Evolutionary conservation across 2,113 vertebrate species (phyloP), one percentile per base, ranked within the genome.

Genomic region (Grallaria varia): DNA sequence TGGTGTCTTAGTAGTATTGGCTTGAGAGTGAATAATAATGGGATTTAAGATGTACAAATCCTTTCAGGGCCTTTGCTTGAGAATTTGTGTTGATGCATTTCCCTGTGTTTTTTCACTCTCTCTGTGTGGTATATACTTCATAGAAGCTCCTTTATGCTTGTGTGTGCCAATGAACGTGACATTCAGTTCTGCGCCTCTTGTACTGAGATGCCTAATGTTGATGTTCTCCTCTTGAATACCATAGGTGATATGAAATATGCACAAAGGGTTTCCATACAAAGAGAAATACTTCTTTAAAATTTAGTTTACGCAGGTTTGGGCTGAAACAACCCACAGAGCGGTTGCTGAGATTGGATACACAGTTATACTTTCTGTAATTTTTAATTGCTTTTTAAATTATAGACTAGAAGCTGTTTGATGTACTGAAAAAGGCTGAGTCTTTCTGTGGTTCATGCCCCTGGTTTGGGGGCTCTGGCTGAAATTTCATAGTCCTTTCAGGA

Each of bases 351-450:
- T 68, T 0, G 0, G 64, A 21, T 11, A 37, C 8, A 14, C 42
- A n/a, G 30, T 84, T 75, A 28, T 58, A 68, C 52, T 67, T 84
- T 78, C 68, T 14, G 4, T 89, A 84, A 68, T 90, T 92, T 91
- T 95, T 89, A 95, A 94, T 84, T 89, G 62, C 77, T 81, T 88
- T 95, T 91, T 68, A 72, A 91, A 78, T 87, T 71, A 72, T 2
- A 63, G 62, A 60, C 44, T 78, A 56, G 87, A 71, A 75, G 31
- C 53, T 87, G 64, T 85, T 86, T 62, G 79, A 64, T 62, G 66
- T 59, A 40, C 68, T 81, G 52, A 89, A 80, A 83, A 74, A 68
- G 66, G 20, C 60, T 14, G 58, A 89, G 84, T 53, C 49, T 84
- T 78, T 67, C n/a, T 74, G 77, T 91, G 91, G 74, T 74, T 72